Base-by-base conservation (phyloP, 2,888 invertebrate species). In the Platerodrilus igneus region DNA sequence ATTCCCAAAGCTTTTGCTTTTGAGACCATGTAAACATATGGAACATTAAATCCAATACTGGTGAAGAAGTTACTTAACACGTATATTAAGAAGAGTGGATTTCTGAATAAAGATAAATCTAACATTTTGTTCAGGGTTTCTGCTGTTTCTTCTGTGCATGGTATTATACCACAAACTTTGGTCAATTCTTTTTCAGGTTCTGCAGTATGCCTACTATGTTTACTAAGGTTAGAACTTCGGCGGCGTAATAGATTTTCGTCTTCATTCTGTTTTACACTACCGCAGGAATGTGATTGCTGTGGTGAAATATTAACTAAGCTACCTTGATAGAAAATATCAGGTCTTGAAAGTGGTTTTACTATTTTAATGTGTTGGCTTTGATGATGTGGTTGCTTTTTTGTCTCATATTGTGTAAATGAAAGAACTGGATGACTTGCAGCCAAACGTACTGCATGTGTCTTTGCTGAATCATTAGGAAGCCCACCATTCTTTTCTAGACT, bases 21-120 rank as follows among this genome's bases (percentile, higher is more conserved):
- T 29, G 86, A 78, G 53, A 84, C 82, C 42, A 87, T 77, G 62
- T 88, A 94, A 34, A 93, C 82, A 63, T 92, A 93, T 19, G 95
- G 95, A 60, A 94, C 81, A 66, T 93, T 91, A 73, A 92, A 94
- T 44, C 94, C 94, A 60, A 95, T 83, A 63, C 91, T 94, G 25
- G 93, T 93, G 62, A 89, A 82, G 66, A 99, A 92, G 70, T 99
- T 99, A 21, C 96, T 96, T 36, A 91, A 56, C 8, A 86, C 81
- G 67, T 96, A 97, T 44, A 96, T 70, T 48, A 96, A 73, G 66
- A 95, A 97, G 48, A 94, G 74, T 16, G 83, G 79, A 67, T 94
- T 89, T 54, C 79, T 78, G 40, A 97, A 75, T 30, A 99, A 73
- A 1, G 82, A 77, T 49, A 94, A 74, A 62, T 94, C 89, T 58